Percentiles rank a stretch among this genome's conserved stretches.
Evolutionary conservation across 1,140 invertebrate species (phyloP).

Genomic region (Trinorchestia longiramus): DNA sequence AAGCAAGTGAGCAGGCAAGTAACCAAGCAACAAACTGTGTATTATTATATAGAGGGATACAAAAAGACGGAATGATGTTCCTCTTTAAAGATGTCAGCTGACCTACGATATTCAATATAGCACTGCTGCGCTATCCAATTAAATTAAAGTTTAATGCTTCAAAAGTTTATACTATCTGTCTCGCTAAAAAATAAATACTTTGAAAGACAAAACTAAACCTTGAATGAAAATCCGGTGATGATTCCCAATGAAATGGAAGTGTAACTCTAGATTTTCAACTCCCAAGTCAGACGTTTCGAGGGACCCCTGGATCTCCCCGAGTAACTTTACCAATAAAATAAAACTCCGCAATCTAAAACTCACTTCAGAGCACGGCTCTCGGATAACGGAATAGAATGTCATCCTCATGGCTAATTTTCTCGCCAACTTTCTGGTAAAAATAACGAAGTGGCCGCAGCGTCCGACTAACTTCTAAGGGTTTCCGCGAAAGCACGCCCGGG

Average conservation of each 20-base stretch:
- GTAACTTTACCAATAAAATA: background rate
- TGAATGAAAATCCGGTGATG: background rate
- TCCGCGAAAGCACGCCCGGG: background rate
- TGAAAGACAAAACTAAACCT: background rate
- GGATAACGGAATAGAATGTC: conserved; percentile 7
- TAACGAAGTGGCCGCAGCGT: background rate
- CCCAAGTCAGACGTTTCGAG: background rate
- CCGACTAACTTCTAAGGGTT: conserved; percentile 6
- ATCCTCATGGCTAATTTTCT: conserved; percentile 1
- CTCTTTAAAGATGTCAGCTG: background rate
- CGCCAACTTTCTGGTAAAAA: background rate
- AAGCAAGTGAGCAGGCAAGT: too few relatives aligned
- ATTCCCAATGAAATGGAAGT: background rate
- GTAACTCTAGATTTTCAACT: conserved; percentile 1
- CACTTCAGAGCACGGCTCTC: background rate
- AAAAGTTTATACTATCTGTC: background rate
- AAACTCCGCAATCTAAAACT: background rate
- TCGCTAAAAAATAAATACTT: background rate
- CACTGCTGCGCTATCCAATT: background rate
- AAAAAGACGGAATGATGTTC: background rate
- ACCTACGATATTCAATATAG: background rate
- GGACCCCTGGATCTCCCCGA: background rate
- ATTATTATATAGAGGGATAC: too few relatives aligned
- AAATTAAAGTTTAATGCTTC: background rate
- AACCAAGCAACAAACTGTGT: too few relatives aligned